Evolutionary conservation across 2,113 vertebrate genomes (phyloP).

Genomic region (Polypterus senegalus): DNA sequence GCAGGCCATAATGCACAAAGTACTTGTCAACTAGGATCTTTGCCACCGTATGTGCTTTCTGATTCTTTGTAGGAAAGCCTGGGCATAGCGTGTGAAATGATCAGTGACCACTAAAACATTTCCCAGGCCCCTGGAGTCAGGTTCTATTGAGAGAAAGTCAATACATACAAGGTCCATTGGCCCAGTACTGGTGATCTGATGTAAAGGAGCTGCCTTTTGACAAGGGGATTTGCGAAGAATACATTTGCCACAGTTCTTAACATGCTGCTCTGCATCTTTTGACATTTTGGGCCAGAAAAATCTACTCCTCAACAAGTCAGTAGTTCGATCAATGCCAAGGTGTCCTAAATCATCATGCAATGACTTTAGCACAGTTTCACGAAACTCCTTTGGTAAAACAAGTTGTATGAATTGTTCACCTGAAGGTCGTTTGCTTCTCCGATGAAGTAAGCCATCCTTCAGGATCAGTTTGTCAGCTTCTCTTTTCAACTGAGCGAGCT

Average conservation of each 20-base stretch:
- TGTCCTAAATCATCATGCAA: constrained; percentile 1
- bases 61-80: no score
- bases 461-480: background rate
- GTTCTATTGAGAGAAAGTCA: background rate
- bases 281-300: constrained; percentile 4
- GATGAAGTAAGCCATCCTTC: background rate
- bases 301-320: background rate
- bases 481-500: background rate
- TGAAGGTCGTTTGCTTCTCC: background rate
- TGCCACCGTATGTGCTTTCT: no score
- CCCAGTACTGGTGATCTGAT: constrained; percentile 4
- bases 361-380: background rate
- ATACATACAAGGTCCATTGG: constrained; percentile 7
- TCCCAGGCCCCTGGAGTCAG: no score
- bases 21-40: no score
- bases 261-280: background rate
- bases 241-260: constrained; percentile 4
- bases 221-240: background rate
- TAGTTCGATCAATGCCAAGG: background rate
- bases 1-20: no score
- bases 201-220: background rate
- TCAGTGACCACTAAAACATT: no score
- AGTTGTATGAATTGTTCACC: background rate
- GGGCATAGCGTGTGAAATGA: no score
- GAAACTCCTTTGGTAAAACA: background rate